Percentiles rank a stretch among this genome's conserved stretches.
phyloP scores from a whole-genome alignment of 2,888 invertebrate species.

The Drosophila fulvimacula region DNA sequence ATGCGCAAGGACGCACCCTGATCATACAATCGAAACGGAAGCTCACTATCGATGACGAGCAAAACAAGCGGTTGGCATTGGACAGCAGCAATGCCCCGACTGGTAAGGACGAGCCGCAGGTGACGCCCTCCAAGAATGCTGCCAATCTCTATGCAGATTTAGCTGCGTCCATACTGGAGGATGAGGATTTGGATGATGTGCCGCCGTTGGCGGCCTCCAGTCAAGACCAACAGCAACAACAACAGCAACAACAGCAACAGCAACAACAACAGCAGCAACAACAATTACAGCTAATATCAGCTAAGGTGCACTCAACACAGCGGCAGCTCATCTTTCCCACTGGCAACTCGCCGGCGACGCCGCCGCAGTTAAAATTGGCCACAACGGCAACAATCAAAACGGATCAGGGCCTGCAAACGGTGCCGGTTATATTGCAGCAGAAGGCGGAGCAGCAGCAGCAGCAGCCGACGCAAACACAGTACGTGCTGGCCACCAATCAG shows the following conservation, averaged over 20 bases:
- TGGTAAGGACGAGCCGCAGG: conserved; percentile 68
- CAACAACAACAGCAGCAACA: conserved; percentile 52
- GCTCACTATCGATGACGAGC: conserved; percentile 75
- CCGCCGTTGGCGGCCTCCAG: conserved; percentile 60
- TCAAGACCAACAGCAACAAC: conserved; percentile 64
- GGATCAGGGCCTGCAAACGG: conserved; percentile 83
- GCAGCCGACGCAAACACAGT: conserved; percentile 82
- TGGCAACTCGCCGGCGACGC: conserved; percentile 26
- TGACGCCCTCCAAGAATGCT: conserved; percentile 89
- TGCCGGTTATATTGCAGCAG: conserved; percentile 83
- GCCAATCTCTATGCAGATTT: conserved; percentile 94
- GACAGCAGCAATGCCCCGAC: conserved; percentile 64
- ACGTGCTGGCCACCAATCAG: conserved; percentile 84
- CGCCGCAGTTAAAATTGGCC: conserved; percentile 71
- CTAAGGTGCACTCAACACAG: conserved; percentile 75
- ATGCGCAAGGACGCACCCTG: conserved; percentile 85
- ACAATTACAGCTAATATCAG: conserved; percentile 82
- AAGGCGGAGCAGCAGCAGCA: conserved; percentile 64
- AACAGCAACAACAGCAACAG: conserved; percentile 76
- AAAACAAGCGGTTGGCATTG: conserved; percentile 85
- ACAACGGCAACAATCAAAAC: conserved; percentile 85
- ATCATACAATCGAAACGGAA: conserved; percentile 67
- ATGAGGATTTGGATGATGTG: conserved; percentile 88
- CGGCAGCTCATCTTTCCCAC: conserved; percentile 82
- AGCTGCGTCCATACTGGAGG: conserved; percentile 93